A percentile compares a stretch with the other conserved stretches of the same genome.
Evolutionary conservation across 2,113 vertebrate genomes (phyloP).

Genomic region (Pedionomus torquatus): DNA sequence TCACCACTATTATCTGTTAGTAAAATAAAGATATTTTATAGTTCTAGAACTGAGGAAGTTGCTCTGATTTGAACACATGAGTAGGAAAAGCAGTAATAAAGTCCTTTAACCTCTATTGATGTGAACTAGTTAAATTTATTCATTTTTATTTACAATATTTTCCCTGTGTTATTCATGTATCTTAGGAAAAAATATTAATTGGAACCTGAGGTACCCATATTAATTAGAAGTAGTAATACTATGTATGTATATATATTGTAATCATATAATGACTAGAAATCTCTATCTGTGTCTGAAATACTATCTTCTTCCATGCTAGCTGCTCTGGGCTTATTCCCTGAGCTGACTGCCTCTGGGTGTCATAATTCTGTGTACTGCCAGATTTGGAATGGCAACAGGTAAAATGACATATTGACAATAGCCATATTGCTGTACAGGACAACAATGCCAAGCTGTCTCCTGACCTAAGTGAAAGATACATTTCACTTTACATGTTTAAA

Average conservation of each 20-base stretch:
- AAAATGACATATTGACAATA: neutral
- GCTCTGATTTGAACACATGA: neutral
- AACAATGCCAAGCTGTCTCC: neutral
- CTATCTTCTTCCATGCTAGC: neutral
- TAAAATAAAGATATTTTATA: neutral
- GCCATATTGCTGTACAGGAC: neutral
- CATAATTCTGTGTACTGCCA: neutral
- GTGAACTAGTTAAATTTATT: neutral
- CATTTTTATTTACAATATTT: neutral
- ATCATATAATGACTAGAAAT: neutral
- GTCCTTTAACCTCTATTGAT: neutral
- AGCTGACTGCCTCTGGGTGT: neutral
- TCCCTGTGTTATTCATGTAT: neutral
- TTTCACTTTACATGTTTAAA: neutral
- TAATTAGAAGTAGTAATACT: neutral
- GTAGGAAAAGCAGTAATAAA: neutral
- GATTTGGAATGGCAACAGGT: neutral
- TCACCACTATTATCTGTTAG: neutral
- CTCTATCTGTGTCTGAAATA: neutral
- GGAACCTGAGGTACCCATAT: neutral
- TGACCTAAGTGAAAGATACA: neutral
- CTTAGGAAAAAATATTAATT: neutral
- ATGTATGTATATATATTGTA: neutral
- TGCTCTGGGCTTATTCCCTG: neutral
- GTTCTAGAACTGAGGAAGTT: neutral